Conservation (phyloP, 1,140 invertebrate species). For the Tenebrio molitor region DNA sequence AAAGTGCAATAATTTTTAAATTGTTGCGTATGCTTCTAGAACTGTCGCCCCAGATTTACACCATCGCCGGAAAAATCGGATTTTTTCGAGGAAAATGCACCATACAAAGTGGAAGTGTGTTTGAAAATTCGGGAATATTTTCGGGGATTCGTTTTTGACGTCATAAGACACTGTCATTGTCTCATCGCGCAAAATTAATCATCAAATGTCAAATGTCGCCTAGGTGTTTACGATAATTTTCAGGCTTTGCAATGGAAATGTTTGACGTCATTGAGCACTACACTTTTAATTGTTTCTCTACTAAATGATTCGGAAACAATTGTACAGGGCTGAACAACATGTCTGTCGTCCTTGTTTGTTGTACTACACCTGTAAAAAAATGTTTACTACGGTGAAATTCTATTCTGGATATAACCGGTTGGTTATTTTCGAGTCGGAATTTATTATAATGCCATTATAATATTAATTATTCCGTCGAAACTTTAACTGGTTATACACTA, state of each 20-base stretch:
- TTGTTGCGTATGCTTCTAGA: conserved; percentile 42
- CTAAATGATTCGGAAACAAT: conserved; percentile 2
- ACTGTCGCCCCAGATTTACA: conserved; percentile 6
- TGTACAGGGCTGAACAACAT: not conserved
- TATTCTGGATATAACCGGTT: conserved; percentile 23
- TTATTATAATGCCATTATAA: conserved; percentile 26
- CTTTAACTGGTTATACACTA: not conserved
- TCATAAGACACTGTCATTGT: too few relatives aligned
- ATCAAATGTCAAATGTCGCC: conserved; percentile 4
- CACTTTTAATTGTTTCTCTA: not conserved
- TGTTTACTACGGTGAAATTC: conserved; percentile 27
- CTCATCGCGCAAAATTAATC: conserved; percentile 9
- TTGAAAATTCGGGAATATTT: conserved; percentile 14
- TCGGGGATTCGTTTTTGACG: not conserved
- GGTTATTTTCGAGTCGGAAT: not conserved
- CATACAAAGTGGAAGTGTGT: too few relatives aligned
- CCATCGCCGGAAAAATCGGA: too few relatives aligned
- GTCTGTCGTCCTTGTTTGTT: conserved; percentile 27
- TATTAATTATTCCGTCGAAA: conserved; percentile 21
- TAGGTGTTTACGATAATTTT: conserved; percentile 13
- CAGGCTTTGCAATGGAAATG: conserved; percentile 15
- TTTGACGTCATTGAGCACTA: conserved; percentile 28
- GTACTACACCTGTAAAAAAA: conserved; percentile 31
- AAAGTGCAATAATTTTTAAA: conserved; percentile 38
- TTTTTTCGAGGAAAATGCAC: too few relatives aligned